These are phyloP conservation scores for Halcyon leucocephala DNA, from an alignment of 2,797 vertebrate genomes.

Conservation along the genomic window DNA sequence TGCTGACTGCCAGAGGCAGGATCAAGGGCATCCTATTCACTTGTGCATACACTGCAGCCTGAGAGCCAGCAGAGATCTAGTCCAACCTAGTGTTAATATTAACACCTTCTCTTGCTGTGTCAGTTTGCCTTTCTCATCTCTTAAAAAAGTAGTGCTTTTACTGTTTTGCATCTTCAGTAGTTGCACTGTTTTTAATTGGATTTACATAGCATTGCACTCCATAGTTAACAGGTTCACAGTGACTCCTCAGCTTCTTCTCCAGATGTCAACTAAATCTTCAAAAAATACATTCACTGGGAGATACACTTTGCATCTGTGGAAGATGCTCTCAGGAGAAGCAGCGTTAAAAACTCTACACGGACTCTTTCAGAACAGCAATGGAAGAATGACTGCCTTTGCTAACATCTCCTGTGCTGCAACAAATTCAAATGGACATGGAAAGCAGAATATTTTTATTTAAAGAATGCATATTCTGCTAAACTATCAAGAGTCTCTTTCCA, in stretches of 20 bases:
- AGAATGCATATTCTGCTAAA: not conserved
- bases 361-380: not conserved
- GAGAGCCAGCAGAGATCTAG: accelerated
- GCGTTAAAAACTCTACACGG: not conserved
- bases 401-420: not conserved
- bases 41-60: accelerated
- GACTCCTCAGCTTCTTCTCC: not conserved
- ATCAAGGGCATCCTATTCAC: accelerated
- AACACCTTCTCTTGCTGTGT: accelerated
- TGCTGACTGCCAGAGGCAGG: accelerated
- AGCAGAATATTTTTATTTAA: not conserved
- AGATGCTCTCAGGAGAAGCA: not conserved
- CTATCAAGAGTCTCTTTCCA: not conserved
- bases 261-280: not conserved
- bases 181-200: not conserved
- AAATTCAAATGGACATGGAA: not conserved
- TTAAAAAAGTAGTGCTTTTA: not conserved
- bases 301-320: not conserved
- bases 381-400: not conserved
- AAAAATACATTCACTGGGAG: not conserved
- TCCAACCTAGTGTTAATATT: not conserved
- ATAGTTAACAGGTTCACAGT: not conserved
- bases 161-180: not conserved
- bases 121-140: not conserved
- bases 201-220: not conserved